Conservation (phyloP, 2,113 vertebrate genomes). For the Alouatta palliata region DNA sequence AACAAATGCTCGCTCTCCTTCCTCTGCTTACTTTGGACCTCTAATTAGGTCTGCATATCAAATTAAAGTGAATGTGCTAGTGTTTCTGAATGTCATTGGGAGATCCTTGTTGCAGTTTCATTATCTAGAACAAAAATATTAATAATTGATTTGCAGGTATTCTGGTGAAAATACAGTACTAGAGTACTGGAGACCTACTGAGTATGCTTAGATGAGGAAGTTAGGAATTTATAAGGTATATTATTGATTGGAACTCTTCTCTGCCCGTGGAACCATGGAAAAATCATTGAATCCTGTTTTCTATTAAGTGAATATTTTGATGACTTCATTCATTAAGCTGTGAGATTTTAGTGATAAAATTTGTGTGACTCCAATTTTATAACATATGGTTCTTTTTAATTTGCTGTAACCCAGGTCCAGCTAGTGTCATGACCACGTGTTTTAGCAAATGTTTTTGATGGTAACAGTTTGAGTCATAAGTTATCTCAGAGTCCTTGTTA, state of each 20-base stretch:
- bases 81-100: conserved; percentile 29
- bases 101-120: not conserved
- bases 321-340: conserved; percentile 31
- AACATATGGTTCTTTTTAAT: conserved; percentile 36
- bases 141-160: conserved; percentile 31
- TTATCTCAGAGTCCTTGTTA: not conserved
- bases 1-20: not conserved
- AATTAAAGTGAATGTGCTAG: not conserved
- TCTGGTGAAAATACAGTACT: not conserved
- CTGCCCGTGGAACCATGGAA: not conserved
- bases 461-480: not conserved
- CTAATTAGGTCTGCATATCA: conserved; percentile 28
- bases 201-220: not conserved
- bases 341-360: conserved; percentile 54
- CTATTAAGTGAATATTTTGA: conserved; percentile 19
- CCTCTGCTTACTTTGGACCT: not conserved
- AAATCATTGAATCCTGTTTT: conserved; percentile 42
- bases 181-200: not conserved
- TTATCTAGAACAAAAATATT: conserved; percentile 31
- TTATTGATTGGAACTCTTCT: not conserved
- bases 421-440: not conserved
- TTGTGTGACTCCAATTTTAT: conserved; percentile 30
- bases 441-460: conserved; percentile 10
- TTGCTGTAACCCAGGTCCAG: not conserved
- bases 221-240: not conserved